These are phyloP conservation scores for Calliscelio sp. DNA, from an alignment of 2,888 invertebrate genomes.

Conservation along the genomic window DNA sequence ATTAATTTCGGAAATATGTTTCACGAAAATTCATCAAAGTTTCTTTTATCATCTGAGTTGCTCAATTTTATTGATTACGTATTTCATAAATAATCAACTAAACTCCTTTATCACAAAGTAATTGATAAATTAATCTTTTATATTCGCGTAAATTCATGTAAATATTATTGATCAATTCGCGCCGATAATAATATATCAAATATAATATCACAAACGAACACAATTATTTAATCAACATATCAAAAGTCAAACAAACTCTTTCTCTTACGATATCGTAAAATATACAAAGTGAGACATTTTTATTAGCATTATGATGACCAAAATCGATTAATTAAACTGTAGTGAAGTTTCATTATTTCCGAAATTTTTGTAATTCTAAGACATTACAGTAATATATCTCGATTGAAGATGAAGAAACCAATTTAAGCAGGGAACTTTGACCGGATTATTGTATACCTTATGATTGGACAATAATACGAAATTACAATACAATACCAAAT, in stretches of 20 bases:
- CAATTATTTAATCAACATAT: conserved; percentile 18
- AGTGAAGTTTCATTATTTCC: not conserved
- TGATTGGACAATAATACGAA: not conserved
- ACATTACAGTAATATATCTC: not conserved
- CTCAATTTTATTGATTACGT: not conserved
- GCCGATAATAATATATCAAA: not conserved
- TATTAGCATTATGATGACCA: not conserved
- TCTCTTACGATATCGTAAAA: not conserved
- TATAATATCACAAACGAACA: not conserved
- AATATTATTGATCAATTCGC: no score
- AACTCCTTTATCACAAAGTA: not conserved
- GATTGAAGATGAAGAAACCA: not conserved
- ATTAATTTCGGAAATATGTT: not conserved
- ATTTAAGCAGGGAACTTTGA: not conserved
- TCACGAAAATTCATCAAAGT: not conserved
- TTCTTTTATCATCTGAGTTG: not conserved
- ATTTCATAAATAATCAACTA: not conserved
- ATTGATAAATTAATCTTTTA: not conserved
- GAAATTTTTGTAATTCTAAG: not conserved
- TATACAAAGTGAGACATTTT: not conserved
- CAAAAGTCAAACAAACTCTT: not conserved
- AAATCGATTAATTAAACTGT: not conserved
- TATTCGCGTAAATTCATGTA: no score
- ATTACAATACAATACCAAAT: not conserved
- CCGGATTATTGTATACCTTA: not conserved